Evolutionary conservation across 2,113 vertebrate genomes (phyloP).

Genomic region (Oenanthe melanoleuca): DNA sequence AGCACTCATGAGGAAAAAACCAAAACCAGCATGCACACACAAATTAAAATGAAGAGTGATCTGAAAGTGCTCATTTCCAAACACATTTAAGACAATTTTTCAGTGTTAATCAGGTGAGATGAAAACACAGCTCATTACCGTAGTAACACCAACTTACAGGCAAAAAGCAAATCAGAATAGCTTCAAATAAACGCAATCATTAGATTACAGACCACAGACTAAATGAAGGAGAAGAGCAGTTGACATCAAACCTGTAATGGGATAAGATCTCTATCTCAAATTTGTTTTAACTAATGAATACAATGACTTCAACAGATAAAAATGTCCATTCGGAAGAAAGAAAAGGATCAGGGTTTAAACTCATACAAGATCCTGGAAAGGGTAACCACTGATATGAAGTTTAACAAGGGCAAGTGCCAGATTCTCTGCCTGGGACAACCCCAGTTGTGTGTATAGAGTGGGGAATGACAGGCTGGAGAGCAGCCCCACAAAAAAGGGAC

Average conservation of each 20-base stretch:
- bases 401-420: not conserved
- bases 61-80: slow-evolving; percentile 41
- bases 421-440: not conserved
- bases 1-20: slow-evolving; percentile 30
- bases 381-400: not conserved
- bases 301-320: not conserved
- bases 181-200: not conserved
- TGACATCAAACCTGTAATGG: not conserved
- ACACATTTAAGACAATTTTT: slow-evolving; percentile 18
- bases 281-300: not conserved
- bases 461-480: not conserved
- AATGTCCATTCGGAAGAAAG: not conserved
- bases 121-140: slow-evolving; percentile 22
- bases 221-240: not conserved
- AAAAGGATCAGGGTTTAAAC: not conserved
- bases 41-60: slow-evolving; percentile 29
- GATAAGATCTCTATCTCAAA: not conserved
- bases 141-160: not conserved
- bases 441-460: not conserved
- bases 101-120: not conserved
- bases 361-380: not conserved
- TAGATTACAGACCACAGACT: not conserved
- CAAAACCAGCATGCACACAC: slow-evolving; percentile 30
- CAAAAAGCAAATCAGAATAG: not conserved
- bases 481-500: not conserved